Base-by-base conservation (phyloP, 92 coral and sea anemone species). In the Micromussa lordhowensis region DNA sequence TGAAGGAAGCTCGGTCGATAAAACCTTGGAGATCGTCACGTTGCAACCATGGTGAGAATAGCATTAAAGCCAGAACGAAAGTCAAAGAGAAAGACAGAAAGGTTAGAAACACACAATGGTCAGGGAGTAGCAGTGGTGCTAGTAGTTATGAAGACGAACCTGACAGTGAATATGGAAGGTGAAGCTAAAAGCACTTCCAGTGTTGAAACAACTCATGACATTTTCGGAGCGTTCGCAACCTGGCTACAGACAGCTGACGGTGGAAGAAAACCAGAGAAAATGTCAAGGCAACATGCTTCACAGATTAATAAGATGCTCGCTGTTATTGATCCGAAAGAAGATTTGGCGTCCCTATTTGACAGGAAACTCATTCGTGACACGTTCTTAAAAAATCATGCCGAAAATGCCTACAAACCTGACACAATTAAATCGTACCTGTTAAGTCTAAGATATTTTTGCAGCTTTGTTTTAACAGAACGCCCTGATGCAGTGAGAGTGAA, bases 171-270 rank as follows among this genome's bases (percentile, higher is more conserved):
- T 28, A n/a, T n/a, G 35, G 8, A 72, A 72, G 35, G 8, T 32
- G n/a, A 72, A 15, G 22, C 38, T 29, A 18, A 34, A 70, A 70
- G 38, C 34, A 70, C 17, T 3, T 0, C 38, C 17, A 70, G 40
- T 70, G 21, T 30, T 9, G 75, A 70, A 70, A 59, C 40, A 34
- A 29, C 21, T 7, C 7, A 29, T n/a, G 36, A 18, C 34, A 13
- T 70, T 29, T 70, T 34, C 14, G 75, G 36, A 12, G 4, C 22
- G 75, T 75, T 53, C 1, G 34, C 36, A 34, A 64, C 51, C 34
- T 86, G 91, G 93, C 51, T 86, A 28, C 83, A 44, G 12, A 80
- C 91, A 24, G 79, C 91, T 1, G 93, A 91, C 26, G 87, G 93
- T 28, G 91, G 93, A 29, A 73, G 79, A 38, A 73, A 36, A 28